phyloP scores from a whole-genome alignment of 2,797 vertebrate species.

The Micromesistius poutassou region DNA sequence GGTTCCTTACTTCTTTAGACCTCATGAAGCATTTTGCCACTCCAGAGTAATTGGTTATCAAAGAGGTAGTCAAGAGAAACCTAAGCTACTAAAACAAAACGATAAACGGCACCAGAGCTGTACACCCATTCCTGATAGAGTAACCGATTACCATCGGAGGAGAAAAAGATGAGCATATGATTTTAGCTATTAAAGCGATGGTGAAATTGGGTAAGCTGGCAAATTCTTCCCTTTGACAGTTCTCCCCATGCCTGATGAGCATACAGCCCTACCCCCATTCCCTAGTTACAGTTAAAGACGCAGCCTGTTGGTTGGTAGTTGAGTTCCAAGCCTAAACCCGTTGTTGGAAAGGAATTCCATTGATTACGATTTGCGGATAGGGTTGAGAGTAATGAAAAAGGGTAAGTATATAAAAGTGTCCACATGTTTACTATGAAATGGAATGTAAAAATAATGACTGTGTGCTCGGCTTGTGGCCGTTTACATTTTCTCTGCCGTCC shows the following conservation, averaged over 20 bases:
- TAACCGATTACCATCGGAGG: neutral
- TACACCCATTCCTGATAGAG: neutral
- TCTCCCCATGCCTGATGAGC: neutral
- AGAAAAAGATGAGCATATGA: neutral
- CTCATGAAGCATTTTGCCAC: neutral
- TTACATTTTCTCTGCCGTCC: neutral
- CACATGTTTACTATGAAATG: neutral
- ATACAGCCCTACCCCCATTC: no score
- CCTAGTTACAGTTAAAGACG: neutral
- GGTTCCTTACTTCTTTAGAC: neutral
- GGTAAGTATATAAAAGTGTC: neutral
- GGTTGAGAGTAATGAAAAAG: neutral
- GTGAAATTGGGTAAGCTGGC: neutral
- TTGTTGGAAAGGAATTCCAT: neutral
- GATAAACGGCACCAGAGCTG: neutral
- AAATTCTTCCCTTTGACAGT: neutral
- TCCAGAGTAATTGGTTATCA: neutral
- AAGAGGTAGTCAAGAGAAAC: conserved; percentile 2
- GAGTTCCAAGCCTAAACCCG: no score
- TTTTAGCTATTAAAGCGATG: neutral
- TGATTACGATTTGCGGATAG: neutral
- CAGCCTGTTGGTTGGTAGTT: neutral
- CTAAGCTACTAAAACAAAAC: no score
- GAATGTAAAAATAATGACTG: neutral
- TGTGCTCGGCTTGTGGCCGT: no score